phyloP scores from a whole-genome alignment of 1,140 invertebrate genomes.

The Calliopsis andreniformis region DNA sequence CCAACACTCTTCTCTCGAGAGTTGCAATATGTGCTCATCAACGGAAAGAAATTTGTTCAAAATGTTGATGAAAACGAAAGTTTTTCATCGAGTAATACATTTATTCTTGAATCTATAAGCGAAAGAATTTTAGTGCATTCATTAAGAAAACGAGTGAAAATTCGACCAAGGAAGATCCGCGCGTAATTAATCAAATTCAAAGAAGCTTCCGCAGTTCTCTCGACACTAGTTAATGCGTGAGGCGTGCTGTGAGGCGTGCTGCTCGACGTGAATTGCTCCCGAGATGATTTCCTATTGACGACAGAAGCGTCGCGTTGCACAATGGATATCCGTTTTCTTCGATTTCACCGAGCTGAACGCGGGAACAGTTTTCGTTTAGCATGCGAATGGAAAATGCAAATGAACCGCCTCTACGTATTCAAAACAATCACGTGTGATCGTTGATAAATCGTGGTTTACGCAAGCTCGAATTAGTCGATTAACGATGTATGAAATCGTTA shows the following conservation, averaged over 20 bases:
- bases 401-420: background rate
- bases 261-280: conserved; percentile 43
- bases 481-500: background rate
- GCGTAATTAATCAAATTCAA: conserved; percentile 35
- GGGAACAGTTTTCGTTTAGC: conserved; percentile 9
- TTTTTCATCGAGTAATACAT: too few species aligned
- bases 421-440: background rate
- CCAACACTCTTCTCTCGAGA: too few species aligned
- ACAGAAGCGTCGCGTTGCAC: conserved; percentile 48
- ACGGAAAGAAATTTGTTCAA: too few species aligned
- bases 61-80: too few species aligned
- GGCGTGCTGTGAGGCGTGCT: conserved; percentile 25
- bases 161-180: background rate
- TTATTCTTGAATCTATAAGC: background rate
- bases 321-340: conserved; percentile 66
- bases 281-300: conserved; percentile 54
- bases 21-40: too few species aligned
- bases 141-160: background rate
- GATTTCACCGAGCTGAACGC: conserved; percentile 61
- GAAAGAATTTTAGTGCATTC: background rate
- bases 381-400: conserved; percentile 30
- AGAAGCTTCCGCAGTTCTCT: conserved; percentile 25
- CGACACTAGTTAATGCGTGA: conserved; percentile 46
- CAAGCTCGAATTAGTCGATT: background rate
- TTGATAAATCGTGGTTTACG: conserved; percentile 1